Base-by-base conservation (phyloP, 2,797 vertebrate genomes). In the Agapornis canus region DNA sequence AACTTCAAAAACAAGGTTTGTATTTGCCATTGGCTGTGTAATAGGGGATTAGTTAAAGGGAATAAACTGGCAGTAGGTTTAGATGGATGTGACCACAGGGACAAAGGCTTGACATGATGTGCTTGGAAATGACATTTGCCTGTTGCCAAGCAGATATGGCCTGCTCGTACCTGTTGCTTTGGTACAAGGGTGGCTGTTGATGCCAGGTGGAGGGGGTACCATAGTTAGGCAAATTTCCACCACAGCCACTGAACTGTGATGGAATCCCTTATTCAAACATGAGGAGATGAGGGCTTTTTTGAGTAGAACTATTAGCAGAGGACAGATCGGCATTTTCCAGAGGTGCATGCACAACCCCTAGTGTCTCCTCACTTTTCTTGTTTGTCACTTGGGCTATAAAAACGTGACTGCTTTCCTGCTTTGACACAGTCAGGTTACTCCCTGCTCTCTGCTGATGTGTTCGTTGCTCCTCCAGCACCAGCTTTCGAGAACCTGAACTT, bases 1-100 rank as follows among this genome's bases (percentile, higher is more conserved):
- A 96, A 93, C 87, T 91, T 92, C 93, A 86, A 77, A 96, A 80
- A 7, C 87, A 96, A 95, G 82, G 93, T 92, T 93, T 96, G 18
- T 64, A 66, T 94, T 95, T 97, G 96, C 90, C 60, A 66, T 49
- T 72, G 81, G 88, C 86, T 80, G 23, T 81, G 77, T 79, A 90
- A 84, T 37, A 79, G 89, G 81, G 48, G 65, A 94, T 80, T 93
- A 49, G 90, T 85, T 94, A 76, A 89, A 94, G 86, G 79, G 91
- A 92, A 94, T 54, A 60, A 92, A 86, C 83, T 92, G 86, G 92
- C 92, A 95, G 91, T 80, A 83, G 76, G 83, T 94, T 81, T 69
- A 92, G 90, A 96, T 72, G 91, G 85, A 94, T 95, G 80, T 69
- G n/a, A 88, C 45, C 77, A 84, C 64, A 54, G 81, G 90, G 64